Percentiles rank a stretch among this genome's conserved stretches.
Evolutionary conservation across 2,113 vertebrate genomes (phyloP).

Genomic region (Lontra canadensis): DNA sequence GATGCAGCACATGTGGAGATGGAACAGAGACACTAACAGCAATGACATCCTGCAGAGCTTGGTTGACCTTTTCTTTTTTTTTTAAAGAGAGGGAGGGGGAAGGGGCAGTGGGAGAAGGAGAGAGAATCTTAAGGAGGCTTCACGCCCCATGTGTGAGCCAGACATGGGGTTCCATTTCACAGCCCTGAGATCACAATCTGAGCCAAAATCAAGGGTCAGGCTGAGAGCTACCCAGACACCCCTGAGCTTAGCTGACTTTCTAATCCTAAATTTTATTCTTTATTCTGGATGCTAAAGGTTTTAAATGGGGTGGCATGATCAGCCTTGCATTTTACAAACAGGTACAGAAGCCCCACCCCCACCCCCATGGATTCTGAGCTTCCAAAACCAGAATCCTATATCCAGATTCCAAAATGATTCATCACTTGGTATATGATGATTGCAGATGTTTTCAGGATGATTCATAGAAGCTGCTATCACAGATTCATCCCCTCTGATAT

Average conservation of each 20-base stretch:
- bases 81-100: background rate
- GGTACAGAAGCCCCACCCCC: background rate
- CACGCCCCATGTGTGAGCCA: background rate
- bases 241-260: no score
- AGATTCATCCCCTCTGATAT: background rate
- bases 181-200: background rate
- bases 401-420: slow-evolving; percentile 28
- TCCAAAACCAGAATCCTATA: background rate
- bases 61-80: background rate
- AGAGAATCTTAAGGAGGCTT: background rate
- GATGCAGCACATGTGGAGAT: background rate
- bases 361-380: background rate
- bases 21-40: background rate
- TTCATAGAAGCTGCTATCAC: background rate
- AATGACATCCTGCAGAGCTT: background rate
- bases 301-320: background rate
- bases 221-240: background rate
- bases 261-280: background rate
- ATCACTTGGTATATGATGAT: background rate
- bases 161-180: background rate
- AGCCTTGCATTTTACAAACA: background rate
- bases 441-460: background rate
- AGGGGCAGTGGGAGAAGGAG: background rate
- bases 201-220: background rate
- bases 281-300: background rate